phyloP scores from a whole-genome alignment of 2,113 vertebrate species.

The Macrotis lagotis region DNA sequence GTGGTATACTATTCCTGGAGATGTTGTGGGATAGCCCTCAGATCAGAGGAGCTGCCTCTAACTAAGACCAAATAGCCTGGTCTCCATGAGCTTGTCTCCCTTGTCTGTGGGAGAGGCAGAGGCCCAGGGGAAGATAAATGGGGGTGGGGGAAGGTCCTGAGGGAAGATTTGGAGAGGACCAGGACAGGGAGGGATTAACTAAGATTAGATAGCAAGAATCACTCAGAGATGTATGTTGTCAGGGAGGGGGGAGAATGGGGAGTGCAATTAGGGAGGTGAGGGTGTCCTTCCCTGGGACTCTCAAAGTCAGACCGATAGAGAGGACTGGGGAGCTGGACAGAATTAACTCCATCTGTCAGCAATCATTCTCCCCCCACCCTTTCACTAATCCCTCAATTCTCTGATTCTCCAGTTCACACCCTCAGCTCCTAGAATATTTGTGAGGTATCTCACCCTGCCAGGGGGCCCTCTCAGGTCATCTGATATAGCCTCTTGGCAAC shows the following conservation, averaged over 20 bases:
- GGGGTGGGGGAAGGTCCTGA: background rate
- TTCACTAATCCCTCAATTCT: background rate
- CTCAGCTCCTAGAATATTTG: background rate
- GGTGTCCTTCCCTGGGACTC: background rate
- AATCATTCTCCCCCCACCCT: background rate
- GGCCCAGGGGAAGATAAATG: background rate
- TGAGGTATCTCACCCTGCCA: background rate
- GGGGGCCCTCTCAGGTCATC: background rate
- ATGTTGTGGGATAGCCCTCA: slow-evolving; percentile 76
- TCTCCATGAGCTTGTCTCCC: slow-evolving; percentile 62
- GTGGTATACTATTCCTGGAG: slow-evolving; percentile 62
- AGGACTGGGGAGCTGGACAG: background rate
- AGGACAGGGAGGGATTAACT: background rate
- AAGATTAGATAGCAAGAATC: background rate
- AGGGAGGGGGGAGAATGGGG: background rate
- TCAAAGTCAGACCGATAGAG: background rate
- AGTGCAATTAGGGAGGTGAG: background rate
- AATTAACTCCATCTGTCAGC: slow-evolving; percentile 1
- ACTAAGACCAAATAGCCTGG: slow-evolving; percentile 74
- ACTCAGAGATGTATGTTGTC: background rate
- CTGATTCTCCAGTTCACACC: slow-evolving; percentile 1
- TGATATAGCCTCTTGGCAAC: background rate
- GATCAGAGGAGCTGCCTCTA: slow-evolving; percentile 75
- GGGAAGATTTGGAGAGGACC: background rate
- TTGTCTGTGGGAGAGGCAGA: slow-evolving; percentile 46